These are phyloP conservation scores for Sprattus sprattus DNA, from an alignment of 2,113 vertebrate genomes.

Conservation along the genomic window DNA sequence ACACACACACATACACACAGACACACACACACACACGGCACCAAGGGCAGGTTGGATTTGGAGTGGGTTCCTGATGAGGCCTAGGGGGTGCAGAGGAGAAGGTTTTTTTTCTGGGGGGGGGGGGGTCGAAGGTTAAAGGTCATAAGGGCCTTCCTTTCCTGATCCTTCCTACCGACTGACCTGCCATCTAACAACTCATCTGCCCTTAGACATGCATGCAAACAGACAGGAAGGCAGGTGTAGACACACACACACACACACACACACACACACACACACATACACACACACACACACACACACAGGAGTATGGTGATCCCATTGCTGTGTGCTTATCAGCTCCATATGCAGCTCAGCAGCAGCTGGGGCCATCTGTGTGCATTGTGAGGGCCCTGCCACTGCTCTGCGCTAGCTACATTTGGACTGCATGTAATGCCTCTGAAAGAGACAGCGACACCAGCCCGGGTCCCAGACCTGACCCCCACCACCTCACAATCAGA, in stretches of 20 bases:
- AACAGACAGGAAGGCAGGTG: slow-evolving; percentile 37
- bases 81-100: slow-evolving; percentile 29
- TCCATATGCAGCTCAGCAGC: slow-evolving; percentile 35
- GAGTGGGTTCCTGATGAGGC: slow-evolving; percentile 28
- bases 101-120: slow-evolving; percentile 16
- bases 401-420: neutral
- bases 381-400: too few species aligned
- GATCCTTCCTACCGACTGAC: slow-evolving; percentile 28
- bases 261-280: neutral
- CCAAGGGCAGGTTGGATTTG: slow-evolving; percentile 17
- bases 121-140: neutral
- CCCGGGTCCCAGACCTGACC: too few species aligned
- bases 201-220: slow-evolving; percentile 1
- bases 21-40: neutral
- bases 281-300: slow-evolving; percentile 18
- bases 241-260: neutral
- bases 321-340: slow-evolving; percentile 26
- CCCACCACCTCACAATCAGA: neutral
- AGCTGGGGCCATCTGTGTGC: neutral
- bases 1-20: neutral
- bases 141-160: slow-evolving; percentile 36
- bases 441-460: neutral
- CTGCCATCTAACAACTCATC: neutral
- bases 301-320: neutral
- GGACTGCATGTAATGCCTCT: neutral